phyloP scores from a whole-genome alignment of 2,113 vertebrate genomes.

The Dinomys branickii region DNA sequence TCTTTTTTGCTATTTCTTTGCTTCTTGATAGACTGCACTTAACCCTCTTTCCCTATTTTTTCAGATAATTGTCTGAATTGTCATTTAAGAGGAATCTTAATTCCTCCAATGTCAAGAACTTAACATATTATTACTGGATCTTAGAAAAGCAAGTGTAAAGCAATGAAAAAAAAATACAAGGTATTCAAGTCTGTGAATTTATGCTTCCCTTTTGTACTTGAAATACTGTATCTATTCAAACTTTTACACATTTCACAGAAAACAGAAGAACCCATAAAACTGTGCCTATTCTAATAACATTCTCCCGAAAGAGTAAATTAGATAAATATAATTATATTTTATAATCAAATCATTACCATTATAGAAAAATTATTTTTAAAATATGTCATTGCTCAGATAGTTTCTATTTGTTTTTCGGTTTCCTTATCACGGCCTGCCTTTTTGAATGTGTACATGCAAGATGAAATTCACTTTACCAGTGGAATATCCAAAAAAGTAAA shows the following conservation, averaged over 20 bases:
- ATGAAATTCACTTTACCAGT: slow-evolving; percentile 56
- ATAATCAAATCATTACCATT: background rate
- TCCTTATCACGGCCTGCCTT: background rate
- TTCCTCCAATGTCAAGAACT: background rate
- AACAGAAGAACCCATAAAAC: background rate
- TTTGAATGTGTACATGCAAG: slow-evolving; percentile 62
- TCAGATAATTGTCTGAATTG: background rate
- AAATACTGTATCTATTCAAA: background rate
- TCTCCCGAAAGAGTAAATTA: background rate
- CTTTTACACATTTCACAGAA: background rate
- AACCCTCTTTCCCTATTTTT: background rate
- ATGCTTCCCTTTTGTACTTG: background rate
- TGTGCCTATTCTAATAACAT: background rate
- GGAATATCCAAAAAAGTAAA: slow-evolving; percentile 59
- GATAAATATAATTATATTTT: background rate
- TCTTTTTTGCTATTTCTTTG: background rate
- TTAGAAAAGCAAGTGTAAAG: background rate
- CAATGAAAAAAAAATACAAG: background rate
- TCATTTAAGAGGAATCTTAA: background rate
- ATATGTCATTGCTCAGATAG: background rate
- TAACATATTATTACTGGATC: background rate
- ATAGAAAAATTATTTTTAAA: slow-evolving; percentile 59
- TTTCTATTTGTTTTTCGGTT: slow-evolving; percentile 43
- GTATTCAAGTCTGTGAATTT: background rate
- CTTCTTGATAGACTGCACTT: background rate